A percentile compares a stretch with the other conserved stretches of the same genome.
phyloP scores from a whole-genome alignment of 2,888 invertebrate species.

The Drosophila testacea region DNA sequence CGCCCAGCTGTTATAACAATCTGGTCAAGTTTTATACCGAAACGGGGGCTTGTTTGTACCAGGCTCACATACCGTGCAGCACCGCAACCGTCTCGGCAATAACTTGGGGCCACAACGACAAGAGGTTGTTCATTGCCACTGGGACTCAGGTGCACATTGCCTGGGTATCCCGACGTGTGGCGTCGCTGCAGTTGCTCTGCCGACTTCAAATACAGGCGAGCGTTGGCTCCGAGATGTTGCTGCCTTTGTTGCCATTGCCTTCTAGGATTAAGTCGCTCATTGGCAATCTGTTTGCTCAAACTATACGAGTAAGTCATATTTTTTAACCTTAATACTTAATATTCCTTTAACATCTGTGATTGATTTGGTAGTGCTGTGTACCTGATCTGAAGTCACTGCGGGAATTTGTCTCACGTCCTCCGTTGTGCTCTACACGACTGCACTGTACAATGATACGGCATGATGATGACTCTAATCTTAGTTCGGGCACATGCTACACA shows the following conservation, averaged over 20 bases:
- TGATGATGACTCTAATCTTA: conserved; percentile 91
- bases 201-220: conserved; percentile 92
- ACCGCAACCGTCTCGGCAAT: conserved; percentile 94
- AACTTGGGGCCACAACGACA: conserved; percentile 99
- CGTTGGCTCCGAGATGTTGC: conserved; percentile 90
- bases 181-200: conserved; percentile 95
- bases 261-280: conserved; percentile 93
- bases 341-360: background rate
- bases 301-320: conserved; percentile 91
- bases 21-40: conserved; percentile 96
- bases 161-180: conserved; percentile 95
- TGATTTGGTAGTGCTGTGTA: conserved; percentile 92
- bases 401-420: conserved; percentile 97
- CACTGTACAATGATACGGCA: conserved; percentile 99
- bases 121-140: conserved; percentile 96
- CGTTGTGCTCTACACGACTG: conserved; percentile 92
- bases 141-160: conserved; percentile 97
- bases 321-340: no score
- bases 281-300: conserved; percentile 95
- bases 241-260: conserved; percentile 94
- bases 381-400: conserved; percentile 95
- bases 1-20: conserved; percentile 89
- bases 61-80: conserved; percentile 91
- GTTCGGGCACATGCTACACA: conserved; percentile 92
- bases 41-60: conserved; percentile 92